These are phyloP conservation scores for Prunella strophiata DNA, from an alignment of 2,797 vertebrate species.

Conservation along the genomic window DNA sequence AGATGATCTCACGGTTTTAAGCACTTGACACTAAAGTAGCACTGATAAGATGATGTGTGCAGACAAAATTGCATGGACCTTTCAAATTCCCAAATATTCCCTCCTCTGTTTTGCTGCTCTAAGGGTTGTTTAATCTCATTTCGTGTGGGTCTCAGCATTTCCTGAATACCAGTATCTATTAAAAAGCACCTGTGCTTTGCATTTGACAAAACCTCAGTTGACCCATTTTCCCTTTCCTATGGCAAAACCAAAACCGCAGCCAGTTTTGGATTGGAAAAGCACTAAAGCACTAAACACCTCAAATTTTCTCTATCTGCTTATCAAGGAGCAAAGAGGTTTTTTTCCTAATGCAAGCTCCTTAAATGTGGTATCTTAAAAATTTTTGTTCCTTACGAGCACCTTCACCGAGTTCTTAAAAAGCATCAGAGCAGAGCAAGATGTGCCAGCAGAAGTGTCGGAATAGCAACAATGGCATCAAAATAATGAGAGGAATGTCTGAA, in stretches of 20 bases:
- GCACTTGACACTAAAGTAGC: not conserved
- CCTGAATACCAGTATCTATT: not conserved
- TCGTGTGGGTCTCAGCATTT: not conserved
- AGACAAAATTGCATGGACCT: not conserved
- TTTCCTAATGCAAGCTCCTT: not conserved
- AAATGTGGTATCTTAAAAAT: not conserved
- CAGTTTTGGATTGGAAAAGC: not conserved
- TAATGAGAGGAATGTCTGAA: not conserved
- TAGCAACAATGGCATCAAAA: not conserved
- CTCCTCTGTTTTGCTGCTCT: not conserved
- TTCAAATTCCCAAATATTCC: not conserved
- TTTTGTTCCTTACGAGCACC: rapidly evolving
- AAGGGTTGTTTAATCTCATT: not conserved
- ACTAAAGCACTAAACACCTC: not conserved
- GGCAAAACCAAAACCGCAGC: not conserved
- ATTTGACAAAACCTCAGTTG: not conserved
- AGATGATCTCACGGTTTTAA: not conserved
- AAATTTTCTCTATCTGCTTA: not conserved
- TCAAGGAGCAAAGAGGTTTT: not conserved
- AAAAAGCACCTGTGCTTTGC: not conserved
- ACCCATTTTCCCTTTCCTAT: not conserved
- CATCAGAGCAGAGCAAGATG: not conserved
- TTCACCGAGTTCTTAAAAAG: not conserved
- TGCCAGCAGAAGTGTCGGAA: not conserved
- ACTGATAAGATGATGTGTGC: not conserved